These are phyloP conservation scores for Trididemnum miniatum DNA, from an alignment of 23 tunicate genomes.

Conservation along the genomic window DNA sequence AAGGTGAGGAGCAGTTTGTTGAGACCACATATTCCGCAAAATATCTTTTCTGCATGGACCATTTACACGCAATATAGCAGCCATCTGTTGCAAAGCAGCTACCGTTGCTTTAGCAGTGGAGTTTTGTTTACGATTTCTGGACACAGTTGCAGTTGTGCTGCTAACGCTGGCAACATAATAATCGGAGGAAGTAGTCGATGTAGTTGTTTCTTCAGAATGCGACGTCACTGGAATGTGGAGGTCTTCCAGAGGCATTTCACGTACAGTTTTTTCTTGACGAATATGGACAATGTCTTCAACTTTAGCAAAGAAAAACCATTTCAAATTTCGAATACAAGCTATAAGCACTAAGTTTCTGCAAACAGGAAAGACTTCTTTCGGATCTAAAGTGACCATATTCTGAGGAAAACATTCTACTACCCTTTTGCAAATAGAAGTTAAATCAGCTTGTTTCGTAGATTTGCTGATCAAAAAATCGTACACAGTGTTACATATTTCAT, in stretches of 20 bases:
- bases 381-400: constrained; percentile 3
- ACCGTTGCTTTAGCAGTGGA: constrained; percentile 8
- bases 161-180: too few relatives aligned
- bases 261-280: too few relatives aligned
- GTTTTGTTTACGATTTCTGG: too few relatives aligned
- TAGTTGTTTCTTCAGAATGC: too few relatives aligned
- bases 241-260: too few relatives aligned
- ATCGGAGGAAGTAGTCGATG: too few relatives aligned
- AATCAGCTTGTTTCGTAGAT: constrained; percentile 10
- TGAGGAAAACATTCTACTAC: not conserved
- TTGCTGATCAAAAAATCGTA: constrained; percentile 13
- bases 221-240: too few relatives aligned
- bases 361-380: constrained; percentile 25
- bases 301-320: constrained; percentile 38
- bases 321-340: constrained; percentile 40
- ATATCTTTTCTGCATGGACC: constrained; percentile 24
- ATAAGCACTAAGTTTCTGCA: constrained; percentile 33
- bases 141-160: too few relatives aligned
- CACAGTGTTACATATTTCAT: not conserved
- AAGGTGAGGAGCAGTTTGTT: not conserved
- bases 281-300: constrained; percentile 16
- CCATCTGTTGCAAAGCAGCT: constrained; percentile 47
- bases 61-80: constrained; percentile 17
- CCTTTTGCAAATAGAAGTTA: constrained; percentile 18
- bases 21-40: constrained; percentile 44